Evolutionary conservation across 53 echinoderm and acorn worm species (phyloP).

Genomic region (Crossaster papposus): DNA sequence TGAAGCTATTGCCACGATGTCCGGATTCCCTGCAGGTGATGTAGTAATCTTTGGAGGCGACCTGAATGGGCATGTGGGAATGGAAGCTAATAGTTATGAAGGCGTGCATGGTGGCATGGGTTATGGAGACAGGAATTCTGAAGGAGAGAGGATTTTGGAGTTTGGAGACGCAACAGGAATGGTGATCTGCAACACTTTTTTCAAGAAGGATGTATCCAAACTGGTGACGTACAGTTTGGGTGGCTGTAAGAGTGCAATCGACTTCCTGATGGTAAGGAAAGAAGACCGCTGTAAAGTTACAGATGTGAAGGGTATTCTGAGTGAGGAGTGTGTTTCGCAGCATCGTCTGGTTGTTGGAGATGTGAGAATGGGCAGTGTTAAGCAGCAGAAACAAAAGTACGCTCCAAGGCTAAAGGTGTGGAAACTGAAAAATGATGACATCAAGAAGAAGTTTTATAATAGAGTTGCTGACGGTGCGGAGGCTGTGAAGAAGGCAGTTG

Average conservation of each 20-base stretch:
- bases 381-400: too few relatives aligned
- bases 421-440: too few relatives aligned
- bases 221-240: background rate
- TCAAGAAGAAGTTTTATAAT: too few relatives aligned
- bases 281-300: background rate
- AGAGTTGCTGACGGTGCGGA: too few relatives aligned
- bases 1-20: too few relatives aligned
- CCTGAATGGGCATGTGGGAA: constrained; percentile 49
- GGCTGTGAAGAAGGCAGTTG: too few relatives aligned
- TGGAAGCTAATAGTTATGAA: constrained; percentile 19
- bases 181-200: constrained; percentile 21
- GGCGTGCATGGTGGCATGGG: constrained; percentile 40
- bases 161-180: constrained; percentile 31
- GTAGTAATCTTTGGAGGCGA: constrained; percentile 13
- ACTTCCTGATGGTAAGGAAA: background rate
- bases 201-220: background rate
- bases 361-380: too few relatives aligned
- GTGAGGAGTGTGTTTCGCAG: too few relatives aligned
- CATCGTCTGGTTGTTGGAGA: too few relatives aligned
- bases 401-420: too few relatives aligned
- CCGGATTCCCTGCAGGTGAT: too few relatives aligned
- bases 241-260: background rate
- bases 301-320: too few relatives aligned
- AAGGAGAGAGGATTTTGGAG: constrained; percentile 37
- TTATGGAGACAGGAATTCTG: constrained; percentile 20